Evolutionary conservation across 2,888 invertebrate species (phyloP).

Genomic region (Drosophila sordidapex): DNA sequence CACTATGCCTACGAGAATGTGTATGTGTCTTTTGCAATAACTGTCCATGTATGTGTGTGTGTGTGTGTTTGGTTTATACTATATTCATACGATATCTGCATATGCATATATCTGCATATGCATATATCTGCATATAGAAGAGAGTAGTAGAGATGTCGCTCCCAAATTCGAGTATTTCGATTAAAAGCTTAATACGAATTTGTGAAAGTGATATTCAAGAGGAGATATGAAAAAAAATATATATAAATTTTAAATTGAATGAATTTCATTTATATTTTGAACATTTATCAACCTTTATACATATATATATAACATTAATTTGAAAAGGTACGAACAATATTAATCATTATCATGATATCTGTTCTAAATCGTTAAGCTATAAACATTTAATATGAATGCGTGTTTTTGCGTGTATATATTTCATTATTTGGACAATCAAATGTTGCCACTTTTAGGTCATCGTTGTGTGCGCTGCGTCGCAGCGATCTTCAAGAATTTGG

Average conservation of each 20-base stretch:
- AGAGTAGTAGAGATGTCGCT: not conserved
- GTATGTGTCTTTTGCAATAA: slow-evolving; percentile 52
- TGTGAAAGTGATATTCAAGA: not conserved
- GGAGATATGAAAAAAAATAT: not conserved
- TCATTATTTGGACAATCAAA: not conserved
- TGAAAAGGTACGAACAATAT: no score
- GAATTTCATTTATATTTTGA: no score
- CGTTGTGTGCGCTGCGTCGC: slow-evolving; percentile 85
- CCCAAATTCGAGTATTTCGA: not conserved
- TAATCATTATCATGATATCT: not conserved
- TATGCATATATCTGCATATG: slow-evolving; percentile 15
- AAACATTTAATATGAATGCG: slow-evolving; percentile 43
- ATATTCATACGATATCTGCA: not conserved
- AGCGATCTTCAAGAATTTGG: slow-evolving; percentile 89
- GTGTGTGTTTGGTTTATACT: not conserved
- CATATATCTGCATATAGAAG: slow-evolving; percentile 3
- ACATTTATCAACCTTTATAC: no score
- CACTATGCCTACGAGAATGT: slow-evolving; percentile 85
- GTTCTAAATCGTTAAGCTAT: slow-evolving; percentile 6
- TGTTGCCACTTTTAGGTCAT: slow-evolving; percentile 84
- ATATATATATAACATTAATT: no score
- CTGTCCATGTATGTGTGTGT: not conserved
- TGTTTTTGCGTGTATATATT: slow-evolving; percentile 7
- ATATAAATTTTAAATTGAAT: not conserved
- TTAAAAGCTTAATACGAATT: not conserved